Evolutionary conservation across 1,140 invertebrate species (phyloP), one percentile per base, ranked within the genome.

Genomic region (Zelostemma sp.): DNA sequence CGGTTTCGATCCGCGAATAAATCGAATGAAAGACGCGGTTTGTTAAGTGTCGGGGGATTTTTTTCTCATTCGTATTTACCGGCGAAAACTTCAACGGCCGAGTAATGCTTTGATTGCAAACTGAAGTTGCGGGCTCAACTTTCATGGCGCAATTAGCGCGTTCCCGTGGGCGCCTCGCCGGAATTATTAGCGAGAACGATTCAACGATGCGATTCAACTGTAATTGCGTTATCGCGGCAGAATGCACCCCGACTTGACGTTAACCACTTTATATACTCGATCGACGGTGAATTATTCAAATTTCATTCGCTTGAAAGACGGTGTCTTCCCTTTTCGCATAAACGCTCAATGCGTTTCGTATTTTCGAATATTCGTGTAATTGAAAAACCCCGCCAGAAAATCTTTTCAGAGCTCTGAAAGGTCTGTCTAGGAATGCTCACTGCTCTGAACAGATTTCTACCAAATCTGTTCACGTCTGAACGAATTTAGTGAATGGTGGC

Each of bases 251-350:
- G 9, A 38, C 35, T 38, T 38, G 35, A 38, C 35, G 35, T 11
- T 4, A 38, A 38, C 9, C 9, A 11, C 35, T 38, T 11, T 9
- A 38, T 11, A 1, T 38, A 38, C 35, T 2, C 14, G 2, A 38
- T 31, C 28, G 28, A 31, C 28, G 14, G 35, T 12, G 14, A 38
- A 38, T 38, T 38, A 38, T 38, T 38, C 35, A 38, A 38, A 38
- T 38, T 38, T 38, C 35, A 38, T 31, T 31, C 11, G 11, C 5
- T 31, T 11, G 14, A 38, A 11, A 3, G 35, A 2, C 35, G 35
- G 2, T 11, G 9, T 38, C 35, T 38, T 11, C 9, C 35, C 2
- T 38, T 38, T 38, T 38, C 14, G 35, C 35, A 38, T 31, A 31
- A n/a, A n/a, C n/a, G n/a, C n/a, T n/a, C n/a, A n/a, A n/a, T n/a